Evolutionary conservation across 1,140 invertebrate genomes (phyloP).

Genomic region (Brachionus asplanchnoidis): DNA sequence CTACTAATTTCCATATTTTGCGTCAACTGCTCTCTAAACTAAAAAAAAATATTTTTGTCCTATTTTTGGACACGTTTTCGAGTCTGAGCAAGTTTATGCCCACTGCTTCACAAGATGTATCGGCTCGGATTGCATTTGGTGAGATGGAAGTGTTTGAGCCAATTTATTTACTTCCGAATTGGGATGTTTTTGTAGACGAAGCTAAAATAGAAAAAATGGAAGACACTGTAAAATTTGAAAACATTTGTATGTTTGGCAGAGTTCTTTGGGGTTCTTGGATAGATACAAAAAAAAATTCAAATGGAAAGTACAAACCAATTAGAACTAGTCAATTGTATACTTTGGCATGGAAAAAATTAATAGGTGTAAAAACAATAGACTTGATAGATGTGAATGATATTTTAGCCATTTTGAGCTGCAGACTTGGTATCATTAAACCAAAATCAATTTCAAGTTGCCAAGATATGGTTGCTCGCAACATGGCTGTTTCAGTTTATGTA

Average conservation of each 20-base stretch:
- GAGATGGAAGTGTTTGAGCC: not conserved
- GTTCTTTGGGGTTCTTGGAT: slow-evolving; percentile 1
- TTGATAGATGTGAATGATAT: not conserved
- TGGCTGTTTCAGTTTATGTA: not conserved
- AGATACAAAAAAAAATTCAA: not conserved
- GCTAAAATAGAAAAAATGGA: not conserved
- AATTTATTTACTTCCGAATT: slow-evolving; percentile 17
- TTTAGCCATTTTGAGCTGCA: not conserved
- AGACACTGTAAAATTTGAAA: slow-evolving; percentile 8
- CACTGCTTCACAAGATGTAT: not conserved
- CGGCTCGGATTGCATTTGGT: not conserved
- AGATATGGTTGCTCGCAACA: not conserved
- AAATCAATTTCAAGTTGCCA: not conserved
- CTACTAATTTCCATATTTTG: not conserved
- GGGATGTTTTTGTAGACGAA: not conserved
- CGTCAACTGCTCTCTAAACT: not conserved
- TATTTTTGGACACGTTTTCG: not conserved
- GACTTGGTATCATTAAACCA: not conserved
- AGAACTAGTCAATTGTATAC: not conserved
- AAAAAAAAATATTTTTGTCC: slow-evolving; percentile 2
- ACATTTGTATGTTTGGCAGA: not conserved
- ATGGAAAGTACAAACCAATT: not conserved
- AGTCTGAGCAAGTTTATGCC: not conserved
- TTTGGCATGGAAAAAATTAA: not conserved
- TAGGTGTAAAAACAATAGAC: not conserved